These are phyloP conservation scores for Petrolisthes cinctipes DNA, from an alignment of 2,888 invertebrate genomes.

Conservation along the genomic window DNA sequence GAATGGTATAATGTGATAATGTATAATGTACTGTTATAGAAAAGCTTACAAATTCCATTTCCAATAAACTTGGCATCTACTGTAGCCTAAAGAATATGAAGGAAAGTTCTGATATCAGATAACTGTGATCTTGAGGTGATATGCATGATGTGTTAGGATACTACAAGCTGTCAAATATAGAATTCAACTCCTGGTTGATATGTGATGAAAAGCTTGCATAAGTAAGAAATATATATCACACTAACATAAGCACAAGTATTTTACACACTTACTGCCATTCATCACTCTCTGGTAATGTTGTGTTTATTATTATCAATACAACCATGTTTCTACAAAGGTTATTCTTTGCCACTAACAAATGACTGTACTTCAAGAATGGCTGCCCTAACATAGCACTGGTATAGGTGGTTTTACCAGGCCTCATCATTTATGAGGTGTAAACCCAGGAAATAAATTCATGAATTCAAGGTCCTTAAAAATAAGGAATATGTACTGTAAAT, in stretches of 20 bases:
- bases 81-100: slow-evolving; percentile 19
- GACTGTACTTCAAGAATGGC: no score
- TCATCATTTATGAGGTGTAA: no score
- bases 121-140: slow-evolving; percentile 26
- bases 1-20: neutral
- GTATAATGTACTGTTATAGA: neutral
- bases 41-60: neutral
- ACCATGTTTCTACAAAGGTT: no score
- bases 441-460: no score
- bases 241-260: neutral
- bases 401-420: no score
- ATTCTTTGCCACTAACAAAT: no score
- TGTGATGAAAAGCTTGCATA: slow-evolving; percentile 15
- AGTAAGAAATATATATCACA: neutral
- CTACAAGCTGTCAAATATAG: slow-evolving; percentile 10
- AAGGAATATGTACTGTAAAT: no score
- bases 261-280: neutral
- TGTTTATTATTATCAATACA: no score
- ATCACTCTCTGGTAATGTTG: neutral
- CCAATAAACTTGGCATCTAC: neutral
- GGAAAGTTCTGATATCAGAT: neutral
- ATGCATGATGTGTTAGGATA: slow-evolving; percentile 21
- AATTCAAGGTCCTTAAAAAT: no score
- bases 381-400: no score
- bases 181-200: slow-evolving; percentile 5